phyloP scores from a whole-genome alignment of 92 coral and sea anemone genomes.

The Palythoa grandis region DNA sequence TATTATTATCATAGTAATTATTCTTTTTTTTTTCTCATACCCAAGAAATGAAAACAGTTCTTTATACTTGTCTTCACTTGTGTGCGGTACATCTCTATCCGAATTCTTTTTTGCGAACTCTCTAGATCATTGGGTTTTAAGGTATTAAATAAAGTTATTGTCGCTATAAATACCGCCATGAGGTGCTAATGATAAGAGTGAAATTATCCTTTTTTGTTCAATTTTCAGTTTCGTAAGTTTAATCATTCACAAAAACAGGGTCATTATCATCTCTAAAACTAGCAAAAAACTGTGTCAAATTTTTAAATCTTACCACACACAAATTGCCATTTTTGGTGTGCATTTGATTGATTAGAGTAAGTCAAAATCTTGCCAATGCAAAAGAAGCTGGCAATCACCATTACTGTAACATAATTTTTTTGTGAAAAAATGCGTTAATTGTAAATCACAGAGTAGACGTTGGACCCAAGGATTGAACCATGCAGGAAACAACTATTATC shows the following conservation, averaged over 20 bases:
- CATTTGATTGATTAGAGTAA: neutral
- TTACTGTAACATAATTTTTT: too few relatives aligned
- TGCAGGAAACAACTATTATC: slow-evolving; percentile 39
- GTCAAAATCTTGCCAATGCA: too few relatives aligned
- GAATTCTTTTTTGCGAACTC: neutral
- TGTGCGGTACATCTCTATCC: neutral
- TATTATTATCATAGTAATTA: too few relatives aligned
- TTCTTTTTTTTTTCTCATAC: too few relatives aligned
- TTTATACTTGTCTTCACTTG: too few relatives aligned
- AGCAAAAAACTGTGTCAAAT: neutral
- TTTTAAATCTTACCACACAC: neutral
- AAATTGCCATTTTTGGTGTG: neutral
- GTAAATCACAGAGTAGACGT: too few relatives aligned
- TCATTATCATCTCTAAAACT: neutral
- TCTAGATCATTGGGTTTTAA: neutral
- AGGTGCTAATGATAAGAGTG: neutral
- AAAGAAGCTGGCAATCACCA: too few relatives aligned
- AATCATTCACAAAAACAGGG: neutral
- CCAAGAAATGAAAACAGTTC: too few relatives aligned
- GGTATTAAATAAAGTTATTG: neutral
- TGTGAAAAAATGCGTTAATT: too few relatives aligned
- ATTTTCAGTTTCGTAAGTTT: neutral
- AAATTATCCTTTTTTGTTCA: neutral
- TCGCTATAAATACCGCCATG: neutral
- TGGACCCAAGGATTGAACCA: neutral